phyloP scores from a whole-genome alignment of 2,888 invertebrate genomes.

The Mactromeris polynyma region DNA sequence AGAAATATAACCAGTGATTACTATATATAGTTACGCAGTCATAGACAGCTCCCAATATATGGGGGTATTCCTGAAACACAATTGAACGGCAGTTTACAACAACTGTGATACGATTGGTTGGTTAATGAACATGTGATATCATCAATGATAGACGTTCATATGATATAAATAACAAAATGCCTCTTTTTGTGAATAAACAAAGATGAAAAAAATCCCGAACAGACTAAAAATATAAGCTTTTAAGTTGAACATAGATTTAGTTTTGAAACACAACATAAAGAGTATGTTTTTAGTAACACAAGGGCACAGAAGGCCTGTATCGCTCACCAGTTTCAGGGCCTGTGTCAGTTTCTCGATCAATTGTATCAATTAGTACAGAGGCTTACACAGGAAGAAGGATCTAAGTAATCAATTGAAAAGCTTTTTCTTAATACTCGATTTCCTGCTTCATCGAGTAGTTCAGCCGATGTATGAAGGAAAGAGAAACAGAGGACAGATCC shows the following conservation, averaged over 20 bases:
- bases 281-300: background rate
- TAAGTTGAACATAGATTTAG: background rate
- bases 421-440: no score
- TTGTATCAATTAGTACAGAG: no score
- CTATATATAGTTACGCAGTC: constrained; percentile 72
- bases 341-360: no score
- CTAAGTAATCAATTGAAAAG: no score
- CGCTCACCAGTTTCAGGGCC: no score
- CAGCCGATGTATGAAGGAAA: no score
- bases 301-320: no score
- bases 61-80: constrained; percentile 67
- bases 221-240: background rate
- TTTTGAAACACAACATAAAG: background rate
- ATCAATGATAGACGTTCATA: background rate
- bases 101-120: constrained; percentile 42
- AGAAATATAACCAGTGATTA: constrained; percentile 73
- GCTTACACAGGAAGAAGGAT: no score
- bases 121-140: constrained; percentile 28
- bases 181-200: constrained; percentile 4
- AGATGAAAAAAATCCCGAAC: background rate
- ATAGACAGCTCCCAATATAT: constrained; percentile 60
- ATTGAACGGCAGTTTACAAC: constrained; percentile 57
- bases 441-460: no score
- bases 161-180: constrained; percentile 1
- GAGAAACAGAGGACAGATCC: no score